A percentile compares a stretch with the other conserved stretches of the same genome.
Evolutionary conservation across 2,888 invertebrate genomes (phyloP).

Genomic region (Drosophila cognata): DNA sequence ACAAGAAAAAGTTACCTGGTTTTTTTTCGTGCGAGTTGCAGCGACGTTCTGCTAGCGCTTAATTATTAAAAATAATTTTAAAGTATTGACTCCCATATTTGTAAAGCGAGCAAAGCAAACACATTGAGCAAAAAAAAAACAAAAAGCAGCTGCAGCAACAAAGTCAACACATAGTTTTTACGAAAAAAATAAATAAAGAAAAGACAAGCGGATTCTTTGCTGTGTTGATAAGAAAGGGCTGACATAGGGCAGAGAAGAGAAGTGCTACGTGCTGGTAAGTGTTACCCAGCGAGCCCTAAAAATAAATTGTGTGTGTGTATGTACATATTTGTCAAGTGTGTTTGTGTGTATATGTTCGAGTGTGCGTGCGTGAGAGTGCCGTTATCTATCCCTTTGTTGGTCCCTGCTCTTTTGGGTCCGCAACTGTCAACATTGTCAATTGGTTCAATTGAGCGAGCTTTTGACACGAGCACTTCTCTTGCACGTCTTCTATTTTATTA

Average conservation of each 20-base stretch:
- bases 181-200: constrained; percentile 1
- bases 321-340: constrained; percentile 8
- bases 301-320: constrained; percentile 32
- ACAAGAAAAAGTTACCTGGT: constrained; percentile 36
- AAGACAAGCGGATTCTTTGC: constrained; percentile 5
- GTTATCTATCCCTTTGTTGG: constrained; percentile 60
- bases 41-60: constrained; percentile 45
- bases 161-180: constrained; percentile 7
- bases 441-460: constrained; percentile 66
- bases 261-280: constrained; percentile 50
- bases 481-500: constrained; percentile 11
- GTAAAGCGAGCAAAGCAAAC: constrained; percentile 8
- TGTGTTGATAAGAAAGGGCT: constrained; percentile 17
- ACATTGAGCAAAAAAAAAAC: neutral
- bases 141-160: neutral
- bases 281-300: constrained; percentile 36
- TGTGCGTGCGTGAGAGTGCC: constrained; percentile 43
- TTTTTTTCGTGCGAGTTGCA: constrained; percentile 46
- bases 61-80: constrained; percentile 9
- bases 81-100: constrained; percentile 2
- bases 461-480: constrained; percentile 36
- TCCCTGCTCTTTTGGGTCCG: constrained; percentile 29
- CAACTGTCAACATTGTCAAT: constrained; percentile 50
- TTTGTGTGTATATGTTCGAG: constrained; percentile 6
- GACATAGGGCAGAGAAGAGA: neutral